Conservation (phyloP, 2,113 vertebrate genomes). For the Ancistrus triradiatus region DNA sequence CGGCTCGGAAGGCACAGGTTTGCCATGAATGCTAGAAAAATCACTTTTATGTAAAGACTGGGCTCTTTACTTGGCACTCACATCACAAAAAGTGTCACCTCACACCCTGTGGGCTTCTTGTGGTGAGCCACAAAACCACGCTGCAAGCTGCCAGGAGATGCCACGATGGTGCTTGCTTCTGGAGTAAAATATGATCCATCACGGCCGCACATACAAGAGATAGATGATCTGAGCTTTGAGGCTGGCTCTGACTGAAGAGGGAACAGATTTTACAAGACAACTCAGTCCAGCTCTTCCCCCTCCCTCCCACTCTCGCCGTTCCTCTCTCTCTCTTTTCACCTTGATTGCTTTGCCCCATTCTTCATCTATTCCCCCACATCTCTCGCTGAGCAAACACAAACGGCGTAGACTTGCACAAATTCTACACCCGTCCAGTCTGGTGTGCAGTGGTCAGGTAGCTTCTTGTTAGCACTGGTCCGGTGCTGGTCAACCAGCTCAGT, state of each 20-base stretch:
- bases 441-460: no score
- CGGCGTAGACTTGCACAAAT: background rate
- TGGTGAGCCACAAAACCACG: conserved; percentile 31
- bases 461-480: no score
- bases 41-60: background rate
- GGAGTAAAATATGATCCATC: conserved; percentile 24
- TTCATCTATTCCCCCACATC: background rate
- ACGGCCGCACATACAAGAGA: conserved; percentile 9
- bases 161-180: background rate
- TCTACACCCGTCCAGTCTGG: no score
- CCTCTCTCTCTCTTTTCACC: conserved; percentile 6
- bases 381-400: background rate
- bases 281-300: conserved; percentile 11
- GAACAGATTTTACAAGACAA: conserved; percentile 40
- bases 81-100: conserved; percentile 16
- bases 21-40: no score
- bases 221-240: conserved; percentile 25
- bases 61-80: conserved; percentile 17
- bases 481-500: no score
- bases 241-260: conserved; percentile 15
- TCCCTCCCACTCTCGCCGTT: no score
- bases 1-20: background rate
- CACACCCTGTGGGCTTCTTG: conserved; percentile 30
- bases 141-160: conserved; percentile 22
- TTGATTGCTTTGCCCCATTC: conserved; percentile 6